Percentiles rank a stretch among this genome's conserved stretches.
Evolutionary conservation across 2,888 invertebrate species (phyloP).

Genomic region (Linnaemya vulpina): DNA sequence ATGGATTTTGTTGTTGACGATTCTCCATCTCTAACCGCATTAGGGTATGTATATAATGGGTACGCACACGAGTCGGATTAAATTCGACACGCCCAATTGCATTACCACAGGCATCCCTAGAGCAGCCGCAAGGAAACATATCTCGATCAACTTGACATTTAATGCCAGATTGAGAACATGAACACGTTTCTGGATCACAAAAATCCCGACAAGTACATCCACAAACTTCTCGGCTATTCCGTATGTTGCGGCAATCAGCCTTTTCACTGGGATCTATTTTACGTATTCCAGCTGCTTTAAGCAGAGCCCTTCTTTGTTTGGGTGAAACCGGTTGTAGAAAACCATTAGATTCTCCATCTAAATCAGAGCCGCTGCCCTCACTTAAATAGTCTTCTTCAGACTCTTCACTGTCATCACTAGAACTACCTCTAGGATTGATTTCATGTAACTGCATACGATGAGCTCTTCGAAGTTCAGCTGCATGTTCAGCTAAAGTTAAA

Average conservation of each 20-base stretch:
- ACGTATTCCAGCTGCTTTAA: constrained; percentile 95
- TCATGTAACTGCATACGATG: constrained; percentile 91
- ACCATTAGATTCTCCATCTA: constrained; percentile 94
- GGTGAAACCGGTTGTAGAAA: constrained; percentile 96
- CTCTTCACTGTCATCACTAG: constrained; percentile 93
- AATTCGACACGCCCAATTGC: constrained; percentile 97
- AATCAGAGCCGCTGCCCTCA: constrained; percentile 91
- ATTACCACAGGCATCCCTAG: constrained; percentile 96
- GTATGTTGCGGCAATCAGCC: constrained; percentile 95
- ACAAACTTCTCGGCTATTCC: constrained; percentile 95
- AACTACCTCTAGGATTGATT: constrained; percentile 83
- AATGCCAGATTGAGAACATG: constrained; percentile 96
- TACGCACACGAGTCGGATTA: constrained; percentile 96
- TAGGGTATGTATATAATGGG: constrained; percentile 98
- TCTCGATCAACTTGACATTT: constrained; percentile 98
- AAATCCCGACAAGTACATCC: constrained; percentile 96
- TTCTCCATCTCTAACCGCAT: constrained; percentile 96
- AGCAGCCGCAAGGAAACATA: constrained; percentile 98
- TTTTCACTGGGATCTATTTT: constrained; percentile 97
- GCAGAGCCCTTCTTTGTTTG: constrained; percentile 92
- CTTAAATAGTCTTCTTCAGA: constrained; percentile 89
- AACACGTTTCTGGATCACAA: constrained; percentile 97
- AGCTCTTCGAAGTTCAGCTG: constrained; percentile 92
- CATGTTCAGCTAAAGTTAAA: constrained; percentile 94
- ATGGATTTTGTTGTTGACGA: constrained; percentile 83